phyloP scores from a whole-genome alignment of 2,888 invertebrate genomes.

The Acleris emargana region DNA sequence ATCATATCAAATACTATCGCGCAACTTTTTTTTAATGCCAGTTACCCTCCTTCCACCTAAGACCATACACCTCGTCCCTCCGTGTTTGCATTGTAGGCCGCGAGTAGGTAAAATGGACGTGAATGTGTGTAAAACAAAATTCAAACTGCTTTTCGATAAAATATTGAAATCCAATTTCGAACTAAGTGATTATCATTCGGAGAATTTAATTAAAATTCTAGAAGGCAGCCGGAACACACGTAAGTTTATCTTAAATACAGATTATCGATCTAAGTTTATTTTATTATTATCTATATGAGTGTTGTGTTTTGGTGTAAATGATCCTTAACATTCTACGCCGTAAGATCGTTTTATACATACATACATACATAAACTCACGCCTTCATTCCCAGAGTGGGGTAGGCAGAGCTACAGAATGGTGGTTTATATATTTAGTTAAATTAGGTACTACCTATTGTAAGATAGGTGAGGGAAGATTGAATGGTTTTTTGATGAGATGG shows the following conservation, averaged over 20 bases:
- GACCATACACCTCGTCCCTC: neutral
- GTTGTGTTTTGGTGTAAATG: neutral
- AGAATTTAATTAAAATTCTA: conserved; percentile 48
- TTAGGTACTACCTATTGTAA: no score
- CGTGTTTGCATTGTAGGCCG: neutral
- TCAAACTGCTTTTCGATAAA: conserved; percentile 48
- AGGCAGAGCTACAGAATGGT: no score
- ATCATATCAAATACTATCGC: neutral
- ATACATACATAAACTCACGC: no score
- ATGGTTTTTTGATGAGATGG: no score
- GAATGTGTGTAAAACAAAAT: conserved; percentile 47
- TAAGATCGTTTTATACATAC: no score
- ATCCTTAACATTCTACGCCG: neutral
- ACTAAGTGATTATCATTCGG: conserved; percentile 45
- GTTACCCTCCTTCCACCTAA: neutral
- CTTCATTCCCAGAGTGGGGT: no score
- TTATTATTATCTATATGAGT: no score
- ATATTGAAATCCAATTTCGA: conserved; percentile 49
- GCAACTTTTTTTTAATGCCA: neutral
- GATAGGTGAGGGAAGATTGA: no score
- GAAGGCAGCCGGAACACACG: conserved; percentile 41
- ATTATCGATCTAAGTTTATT: no score
- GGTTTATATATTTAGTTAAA: no score
- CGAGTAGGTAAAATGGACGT: conserved; percentile 49
- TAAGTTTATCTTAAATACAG: conserved; percentile 24